phyloP scores from a whole-genome alignment of 2,888 invertebrate species.

The Temnothorax ravouxi region DNA sequence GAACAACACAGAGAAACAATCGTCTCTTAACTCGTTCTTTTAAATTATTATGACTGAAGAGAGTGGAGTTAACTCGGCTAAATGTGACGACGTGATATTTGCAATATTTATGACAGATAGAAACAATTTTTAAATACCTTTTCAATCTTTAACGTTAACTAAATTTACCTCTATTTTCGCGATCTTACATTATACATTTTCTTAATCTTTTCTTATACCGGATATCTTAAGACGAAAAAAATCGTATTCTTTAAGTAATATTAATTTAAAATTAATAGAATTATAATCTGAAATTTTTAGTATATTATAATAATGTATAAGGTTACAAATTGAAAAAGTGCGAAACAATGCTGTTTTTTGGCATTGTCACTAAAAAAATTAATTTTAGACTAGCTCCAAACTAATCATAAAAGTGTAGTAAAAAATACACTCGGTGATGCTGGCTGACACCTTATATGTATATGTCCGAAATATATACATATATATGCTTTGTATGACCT shows the following conservation, averaged over 20 bases:
- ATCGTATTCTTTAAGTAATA: neutral
- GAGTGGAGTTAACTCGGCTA: neutral
- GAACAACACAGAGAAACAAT: constrained; percentile 29
- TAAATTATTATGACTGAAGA: neutral
- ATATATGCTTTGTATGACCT: neutral
- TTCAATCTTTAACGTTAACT: neutral
- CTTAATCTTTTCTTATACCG: neutral
- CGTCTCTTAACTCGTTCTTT: constrained; percentile 25
- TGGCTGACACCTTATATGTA: neutral
- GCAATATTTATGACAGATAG: neutral
- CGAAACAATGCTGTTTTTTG: neutral
- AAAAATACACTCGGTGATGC: neutral
- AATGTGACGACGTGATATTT: neutral
- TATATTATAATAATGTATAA: neutral
- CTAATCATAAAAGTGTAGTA: neutral
- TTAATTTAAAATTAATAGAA: neutral
- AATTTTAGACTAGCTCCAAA: neutral
- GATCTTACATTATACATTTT: neutral
- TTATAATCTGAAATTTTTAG: neutral
- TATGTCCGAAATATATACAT: too few relatives aligned
- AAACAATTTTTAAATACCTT: neutral
- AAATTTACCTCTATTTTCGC: too few relatives aligned
- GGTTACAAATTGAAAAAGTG: neutral
- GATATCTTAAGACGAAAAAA: neutral
- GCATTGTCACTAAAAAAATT: neutral